Evolutionary conservation across 1,140 invertebrate species (phyloP), one percentile per base, ranked within the genome.

Genomic region (Listronotus bonariensis): DNA sequence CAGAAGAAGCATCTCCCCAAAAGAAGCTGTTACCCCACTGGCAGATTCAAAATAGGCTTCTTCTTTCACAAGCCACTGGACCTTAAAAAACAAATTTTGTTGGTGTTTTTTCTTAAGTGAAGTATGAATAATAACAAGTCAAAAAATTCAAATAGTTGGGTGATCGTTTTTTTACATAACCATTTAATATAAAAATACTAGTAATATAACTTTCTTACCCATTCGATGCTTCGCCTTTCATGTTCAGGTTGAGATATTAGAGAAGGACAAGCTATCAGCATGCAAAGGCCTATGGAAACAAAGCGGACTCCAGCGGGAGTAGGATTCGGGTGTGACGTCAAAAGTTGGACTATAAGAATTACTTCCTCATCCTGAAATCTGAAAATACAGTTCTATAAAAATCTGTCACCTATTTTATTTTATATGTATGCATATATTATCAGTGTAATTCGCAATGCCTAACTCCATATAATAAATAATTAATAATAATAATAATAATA

Each of bases 1-100:
- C 26, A 98, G 80, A 0, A 98, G 85, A 12, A 99, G 81, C 92
- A 98, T 96, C 80, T 98, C 96, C n/a, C 94, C 95, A 79, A 97
- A 96, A 26, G 91, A 93, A 0, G 91, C 90, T 3, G 88, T 87
- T 0, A 91, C 87, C 4, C 89, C 90, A 45, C 88, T 90, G 12
- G 88, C 87, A 78, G 84, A 88, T 80, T 91, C 89, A 72, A 92
- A 91, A 75, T 93, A 92, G 9, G 89, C 89, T 79, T 97, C 93
- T 76, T 95, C 93, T 53, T 89, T 87, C 0, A 97, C 91, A 0
- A 98, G 82, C 93, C 94, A 97, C 60, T 92, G 90, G 5, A 98
- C 74, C 74, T 75, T n/a, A n/a, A n/a, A n/a, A n/a, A n/a, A n/a
- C n/a, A n/a, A n/a, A n/a, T n/a, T n/a, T n/a, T n/a, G n/a, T n/a